A percentile compares a stretch with the other conserved stretches of the same genome.
phyloP scores from a whole-genome alignment of 2,888 invertebrate species.

The Dendrolimus pini region DNA sequence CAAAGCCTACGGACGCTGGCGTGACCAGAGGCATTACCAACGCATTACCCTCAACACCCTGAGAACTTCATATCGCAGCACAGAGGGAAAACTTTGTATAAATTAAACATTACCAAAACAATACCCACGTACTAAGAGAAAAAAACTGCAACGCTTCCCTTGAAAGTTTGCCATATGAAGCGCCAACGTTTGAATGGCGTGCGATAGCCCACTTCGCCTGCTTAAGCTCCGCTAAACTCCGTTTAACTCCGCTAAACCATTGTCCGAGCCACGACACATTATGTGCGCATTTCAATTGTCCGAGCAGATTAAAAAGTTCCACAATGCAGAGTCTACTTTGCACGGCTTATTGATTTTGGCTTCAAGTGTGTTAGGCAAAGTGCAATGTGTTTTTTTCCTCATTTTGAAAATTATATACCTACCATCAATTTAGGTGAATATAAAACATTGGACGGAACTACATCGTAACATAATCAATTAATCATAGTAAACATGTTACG shows the following conservation, averaged over 20 bases:
- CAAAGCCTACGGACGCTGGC: constrained; percentile 2
- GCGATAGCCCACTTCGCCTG: constrained; percentile 54
- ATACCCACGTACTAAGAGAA: not conserved
- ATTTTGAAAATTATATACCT: not conserved
- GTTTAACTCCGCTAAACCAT: constrained; percentile 31
- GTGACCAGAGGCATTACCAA: no score
- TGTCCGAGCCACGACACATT: constrained; percentile 41
- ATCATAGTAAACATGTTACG: no score
- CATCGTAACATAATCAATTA: no score
- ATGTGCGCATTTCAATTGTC: constrained; percentile 48
- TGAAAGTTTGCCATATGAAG: constrained; percentile 14
- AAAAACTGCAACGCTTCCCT: constrained; percentile 12
- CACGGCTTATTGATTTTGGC: constrained; percentile 24
- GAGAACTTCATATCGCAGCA: no score
- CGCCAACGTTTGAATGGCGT: constrained; percentile 13
- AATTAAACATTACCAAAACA: no score
- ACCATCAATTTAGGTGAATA: not conserved
- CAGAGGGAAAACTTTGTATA: no score
- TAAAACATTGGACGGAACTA: no score
- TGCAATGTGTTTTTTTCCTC: not conserved
- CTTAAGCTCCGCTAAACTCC: constrained; percentile 34
- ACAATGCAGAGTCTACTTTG: constrained; percentile 23
- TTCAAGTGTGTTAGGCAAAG: constrained; percentile 7
- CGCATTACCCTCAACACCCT: no score
- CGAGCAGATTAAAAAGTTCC: constrained; percentile 46